Base-by-base conservation (phyloP, 2,113 vertebrate species). In the Saiga tatarica region DNA sequence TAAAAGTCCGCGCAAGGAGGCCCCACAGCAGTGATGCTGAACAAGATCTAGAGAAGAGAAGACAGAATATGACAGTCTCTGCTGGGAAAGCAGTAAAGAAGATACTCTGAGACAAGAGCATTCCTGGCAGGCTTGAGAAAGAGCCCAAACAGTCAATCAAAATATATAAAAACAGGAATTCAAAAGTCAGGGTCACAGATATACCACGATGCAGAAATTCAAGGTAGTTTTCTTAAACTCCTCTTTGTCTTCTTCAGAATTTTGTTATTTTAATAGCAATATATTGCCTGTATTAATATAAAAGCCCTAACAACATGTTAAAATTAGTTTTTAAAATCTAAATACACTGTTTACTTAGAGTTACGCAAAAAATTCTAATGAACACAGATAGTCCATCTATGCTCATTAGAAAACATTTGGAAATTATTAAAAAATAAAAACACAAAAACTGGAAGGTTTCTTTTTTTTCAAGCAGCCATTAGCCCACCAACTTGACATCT, bases 51-150 rank as follows among this genome's bases (percentile, higher is more conserved):
- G 16, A 82, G 17, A 64, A 21, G 45, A 36, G 11, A 74, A 14
- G 30, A 47, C 36, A 57, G 53, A 86, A 82, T 50, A 62, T 19
- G 45, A 89, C 55, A 16, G 5, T 4, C 60, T 21, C 15, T 17
- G 79, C 13, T 30, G 19, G 19, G 30, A 62, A 90, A 39, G 25
- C 2, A 71, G 33, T 15, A 90, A 78, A 82, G 7, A 17, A 89
- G 59, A 64, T 36, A 26, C 3, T 11, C 5, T 6, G 10, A 82
- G 26, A 16, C 2, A 3, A n/a, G 12, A 26, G n/a, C 2, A 0
- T 19, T 91, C 16, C 21, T 85, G 25, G n/a, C 13, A 55, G 25
- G 7, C 47, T 23, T 57, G 57, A 92, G 45, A 84, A 62, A 60
- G 0, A n/a, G 39, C 28, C 55, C 79, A 5, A 87, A 92, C 21